Evolutionary conservation across 2,797 vertebrate genomes (phyloP).

Genomic region (Xenentodon cancila): DNA sequence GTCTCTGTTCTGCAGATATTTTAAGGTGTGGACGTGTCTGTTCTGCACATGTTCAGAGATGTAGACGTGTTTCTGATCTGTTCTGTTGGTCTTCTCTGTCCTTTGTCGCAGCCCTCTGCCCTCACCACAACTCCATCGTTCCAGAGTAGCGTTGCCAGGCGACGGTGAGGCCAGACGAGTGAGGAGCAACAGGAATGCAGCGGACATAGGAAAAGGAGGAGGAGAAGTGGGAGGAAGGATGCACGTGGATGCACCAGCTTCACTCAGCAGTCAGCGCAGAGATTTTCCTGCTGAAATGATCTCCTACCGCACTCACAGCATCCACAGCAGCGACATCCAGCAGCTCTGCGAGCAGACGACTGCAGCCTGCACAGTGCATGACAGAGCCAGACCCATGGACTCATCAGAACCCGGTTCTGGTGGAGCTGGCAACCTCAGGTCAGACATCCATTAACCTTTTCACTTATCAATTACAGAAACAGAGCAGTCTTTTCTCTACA

Average conservation of each 20-base stretch:
- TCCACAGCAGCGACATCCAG: constrained; percentile 62
- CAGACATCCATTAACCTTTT: constrained; percentile 21
- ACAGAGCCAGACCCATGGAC: constrained; percentile 45
- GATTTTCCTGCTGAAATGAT: constrained; percentile 31
- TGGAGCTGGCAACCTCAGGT: constrained; percentile 69
- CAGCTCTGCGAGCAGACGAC: constrained; percentile 71
- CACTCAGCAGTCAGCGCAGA: constrained; percentile 40
- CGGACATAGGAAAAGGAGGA: constrained; percentile 27
- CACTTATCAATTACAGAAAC: too few species aligned
- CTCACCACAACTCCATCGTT: constrained; percentile 50
- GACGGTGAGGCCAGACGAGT: constrained; percentile 67
- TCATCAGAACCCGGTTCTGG: constrained; percentile 13
- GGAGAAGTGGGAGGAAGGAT: constrained; percentile 63
- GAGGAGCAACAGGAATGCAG: constrained; percentile 55
- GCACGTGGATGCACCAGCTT: constrained; percentile 46
- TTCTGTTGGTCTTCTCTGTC: background rate
- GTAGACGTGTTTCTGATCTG: constrained; percentile 20
- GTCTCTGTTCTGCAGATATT: constrained; percentile 17
- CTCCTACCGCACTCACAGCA: constrained; percentile 55
- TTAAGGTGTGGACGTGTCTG: background rate
- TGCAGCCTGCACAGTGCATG: constrained; percentile 67
- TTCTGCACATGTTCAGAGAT: too few species aligned
- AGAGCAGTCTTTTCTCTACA: too few species aligned
- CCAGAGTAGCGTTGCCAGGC: constrained; percentile 78
- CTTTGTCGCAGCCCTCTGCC: constrained; percentile 47